These are phyloP conservation scores for Atethmia centrago DNA, from an alignment of 2,888 invertebrate species.

Conservation along the genomic window DNA sequence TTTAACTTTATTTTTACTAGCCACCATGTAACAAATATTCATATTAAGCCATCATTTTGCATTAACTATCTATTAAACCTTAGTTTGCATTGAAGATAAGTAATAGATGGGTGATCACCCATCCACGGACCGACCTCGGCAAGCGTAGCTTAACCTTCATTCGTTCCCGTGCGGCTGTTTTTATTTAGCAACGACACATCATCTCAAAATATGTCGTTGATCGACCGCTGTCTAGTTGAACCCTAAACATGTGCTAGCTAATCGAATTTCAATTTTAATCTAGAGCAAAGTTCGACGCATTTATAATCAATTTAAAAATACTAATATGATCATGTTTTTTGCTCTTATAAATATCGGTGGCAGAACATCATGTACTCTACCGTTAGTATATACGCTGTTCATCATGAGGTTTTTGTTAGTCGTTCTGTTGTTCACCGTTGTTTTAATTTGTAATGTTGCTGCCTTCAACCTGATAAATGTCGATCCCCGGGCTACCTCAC, in stretches of 20 bases:
- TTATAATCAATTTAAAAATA: constrained; percentile 35
- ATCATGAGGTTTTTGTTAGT: constrained; percentile 17
- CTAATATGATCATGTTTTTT: constrained; percentile 12
- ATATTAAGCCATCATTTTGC: too few species aligned
- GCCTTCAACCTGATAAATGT: constrained; percentile 17
- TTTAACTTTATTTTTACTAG: too few species aligned
- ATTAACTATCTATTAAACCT: too few species aligned
- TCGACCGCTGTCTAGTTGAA: neutral
- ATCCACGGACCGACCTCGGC: too few species aligned
- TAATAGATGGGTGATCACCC: too few species aligned
- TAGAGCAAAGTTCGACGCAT: constrained; percentile 6
- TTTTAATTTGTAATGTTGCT: constrained; percentile 5
- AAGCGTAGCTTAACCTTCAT: too few species aligned
- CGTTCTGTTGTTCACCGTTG: neutral
- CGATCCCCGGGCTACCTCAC: constrained; percentile 16
- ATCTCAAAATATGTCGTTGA: neutral
- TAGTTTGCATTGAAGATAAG: too few species aligned
- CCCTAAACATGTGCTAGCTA: constrained; percentile 6
- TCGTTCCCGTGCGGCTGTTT: too few species aligned
- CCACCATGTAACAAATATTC: too few species aligned
- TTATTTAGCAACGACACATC: too few species aligned
- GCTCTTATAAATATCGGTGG: constrained; percentile 23
- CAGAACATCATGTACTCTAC: neutral
- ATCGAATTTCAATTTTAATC: constrained; percentile 43
- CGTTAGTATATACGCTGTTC: neutral